These are phyloP conservation scores for Tetramorium bicarinatum DNA, from an alignment of 2,888 invertebrate genomes.

Conservation along the genomic window DNA sequence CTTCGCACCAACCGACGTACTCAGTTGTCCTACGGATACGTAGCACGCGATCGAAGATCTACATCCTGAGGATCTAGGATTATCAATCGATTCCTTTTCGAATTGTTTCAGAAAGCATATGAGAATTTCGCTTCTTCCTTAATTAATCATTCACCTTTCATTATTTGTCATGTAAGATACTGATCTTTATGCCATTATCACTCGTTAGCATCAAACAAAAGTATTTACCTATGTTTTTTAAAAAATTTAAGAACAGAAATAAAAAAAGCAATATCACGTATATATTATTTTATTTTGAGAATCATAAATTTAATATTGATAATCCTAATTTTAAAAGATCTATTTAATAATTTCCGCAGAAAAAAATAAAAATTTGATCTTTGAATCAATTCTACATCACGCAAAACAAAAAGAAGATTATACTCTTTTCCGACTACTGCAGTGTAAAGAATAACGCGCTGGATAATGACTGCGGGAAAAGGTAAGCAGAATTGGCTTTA, in stretches of 20 bases:
- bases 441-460: background rate
- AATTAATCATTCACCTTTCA: background rate
- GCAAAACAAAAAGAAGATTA: constrained; percentile 13
- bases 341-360: background rate
- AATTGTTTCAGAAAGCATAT: background rate
- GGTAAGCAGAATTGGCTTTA: background rate
- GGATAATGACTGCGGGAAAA: background rate
- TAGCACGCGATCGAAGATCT: constrained; percentile 49
- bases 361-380: background rate
- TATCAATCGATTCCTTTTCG: constrained; percentile 61
- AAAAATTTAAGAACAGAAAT: background rate
- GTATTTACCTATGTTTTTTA: background rate
- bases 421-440: background rate
- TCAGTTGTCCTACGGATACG: constrained; percentile 62
- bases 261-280: background rate
- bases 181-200: background rate
- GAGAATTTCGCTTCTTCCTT: background rate
- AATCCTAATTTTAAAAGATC: background rate
- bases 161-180: background rate
- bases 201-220: background rate
- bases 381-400: background rate
- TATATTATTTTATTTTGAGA: background rate
- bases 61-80: constrained; percentile 10
- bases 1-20: constrained; percentile 60
- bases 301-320: background rate